A percentile compares a stretch with the other conserved stretches of the same genome.
phyloP scores from a whole-genome alignment of 2,797 vertebrate genomes.

The Mareca penelope region DNA sequence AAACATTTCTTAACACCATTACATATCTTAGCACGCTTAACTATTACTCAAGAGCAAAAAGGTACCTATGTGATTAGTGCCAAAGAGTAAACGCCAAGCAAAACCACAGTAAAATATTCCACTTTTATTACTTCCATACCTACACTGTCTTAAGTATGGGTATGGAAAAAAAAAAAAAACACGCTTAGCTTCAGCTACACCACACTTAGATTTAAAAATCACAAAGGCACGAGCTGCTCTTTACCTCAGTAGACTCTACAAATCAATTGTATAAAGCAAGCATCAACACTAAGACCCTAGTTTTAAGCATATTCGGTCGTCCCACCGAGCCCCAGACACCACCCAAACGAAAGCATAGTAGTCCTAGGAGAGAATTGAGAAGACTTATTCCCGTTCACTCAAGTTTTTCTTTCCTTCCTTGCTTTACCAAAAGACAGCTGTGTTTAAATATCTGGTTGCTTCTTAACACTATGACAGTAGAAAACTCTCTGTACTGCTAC shows the following conservation, averaged over 20 bases:
- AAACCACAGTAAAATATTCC: background rate
- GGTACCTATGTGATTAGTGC: background rate
- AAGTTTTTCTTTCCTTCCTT: background rate
- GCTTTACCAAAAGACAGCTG: slow-evolving; percentile 17
- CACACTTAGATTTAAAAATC: background rate
- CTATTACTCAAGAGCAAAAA: slow-evolving; percentile 35
- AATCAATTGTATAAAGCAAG: background rate
- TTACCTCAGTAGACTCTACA: background rate
- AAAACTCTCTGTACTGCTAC: background rate
- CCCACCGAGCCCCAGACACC: background rate
- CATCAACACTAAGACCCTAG: background rate
- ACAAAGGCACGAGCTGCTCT: background rate
- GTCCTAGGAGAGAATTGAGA: background rate
- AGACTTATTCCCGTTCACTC: background rate
- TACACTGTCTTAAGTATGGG: background rate
- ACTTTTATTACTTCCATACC: background rate
- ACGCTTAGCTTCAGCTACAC: background rate
- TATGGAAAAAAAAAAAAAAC: background rate
- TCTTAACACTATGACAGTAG: background rate
- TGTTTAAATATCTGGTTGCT: slow-evolving; percentile 36
- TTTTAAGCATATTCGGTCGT: background rate
- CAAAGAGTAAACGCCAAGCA: slow-evolving; percentile 5
- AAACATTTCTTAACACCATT: slow-evolving; percentile 40
- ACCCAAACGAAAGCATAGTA: fast-evolving
- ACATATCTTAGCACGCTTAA: background rate